These are phyloP conservation scores for Tonatia bakeri DNA, from an alignment of 2,113 vertebrate species.

Conservation along the genomic window DNA sequence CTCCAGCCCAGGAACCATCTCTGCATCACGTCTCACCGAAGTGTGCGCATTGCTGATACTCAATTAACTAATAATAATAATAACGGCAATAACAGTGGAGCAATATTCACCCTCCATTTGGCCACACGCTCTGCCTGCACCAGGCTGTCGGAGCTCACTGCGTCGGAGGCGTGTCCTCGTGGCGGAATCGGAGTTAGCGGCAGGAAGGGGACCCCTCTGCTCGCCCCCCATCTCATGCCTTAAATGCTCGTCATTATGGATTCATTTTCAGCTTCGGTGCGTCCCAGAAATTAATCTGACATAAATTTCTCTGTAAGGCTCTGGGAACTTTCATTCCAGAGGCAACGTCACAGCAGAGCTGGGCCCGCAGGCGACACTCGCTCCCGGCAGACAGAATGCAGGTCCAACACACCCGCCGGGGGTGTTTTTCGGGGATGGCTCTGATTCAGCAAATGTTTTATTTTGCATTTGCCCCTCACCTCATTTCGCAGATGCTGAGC, in stretches of 20 bases:
- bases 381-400: accelerated
- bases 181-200: conserved; percentile 31
- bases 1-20: not conserved
- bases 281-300: conserved; percentile 71
- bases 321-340: conserved; percentile 62
- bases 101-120: conserved; percentile 11
- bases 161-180: conserved; percentile 44
- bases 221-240: not conserved
- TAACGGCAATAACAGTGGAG: not conserved
- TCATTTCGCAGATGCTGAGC: not conserved
- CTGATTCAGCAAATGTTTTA: accelerated
- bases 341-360: not conserved
- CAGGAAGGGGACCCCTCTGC: conserved; percentile 59
- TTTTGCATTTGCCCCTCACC: not conserved
- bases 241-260: conserved; percentile 64
- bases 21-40: not conserved
- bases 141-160: no score
- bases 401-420: accelerated
- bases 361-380: accelerated
- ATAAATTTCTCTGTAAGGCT: conserved; percentile 61
- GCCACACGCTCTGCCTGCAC: no score
- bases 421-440: not conserved
- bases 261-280: conserved; percentile 75
- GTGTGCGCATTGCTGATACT: not conserved
- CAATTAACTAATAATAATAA: conserved; percentile 39